A percentile compares a stretch with the other conserved stretches of the same genome.
These are phyloP conservation scores for Otocyon megalotis DNA, from an alignment of 2,113 vertebrate genomes.

Conservation along the genomic window DNA sequence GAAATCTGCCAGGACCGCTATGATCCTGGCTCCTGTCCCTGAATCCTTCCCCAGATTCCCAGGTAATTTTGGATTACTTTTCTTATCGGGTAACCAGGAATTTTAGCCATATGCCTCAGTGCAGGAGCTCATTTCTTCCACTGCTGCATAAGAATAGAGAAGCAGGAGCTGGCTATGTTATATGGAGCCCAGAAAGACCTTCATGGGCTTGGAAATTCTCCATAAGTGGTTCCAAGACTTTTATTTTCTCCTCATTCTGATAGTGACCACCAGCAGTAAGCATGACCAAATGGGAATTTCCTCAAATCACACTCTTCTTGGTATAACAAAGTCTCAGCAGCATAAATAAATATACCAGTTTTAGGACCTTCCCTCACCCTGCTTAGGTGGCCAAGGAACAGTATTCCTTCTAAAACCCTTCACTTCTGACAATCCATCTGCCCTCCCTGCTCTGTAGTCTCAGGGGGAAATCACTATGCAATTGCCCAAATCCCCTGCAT, in stretches of 20 bases:
- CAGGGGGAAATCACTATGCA: neutral
- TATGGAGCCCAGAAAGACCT: neutral
- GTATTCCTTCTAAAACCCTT: neutral
- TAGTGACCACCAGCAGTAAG: slow-evolving; percentile 25
- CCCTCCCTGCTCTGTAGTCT: neutral
- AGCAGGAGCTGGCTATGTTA: neutral
- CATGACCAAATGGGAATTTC: neutral
- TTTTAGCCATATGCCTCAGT: neutral
- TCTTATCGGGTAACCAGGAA: neutral
- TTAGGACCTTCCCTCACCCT: neutral
- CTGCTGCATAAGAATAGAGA: neutral
- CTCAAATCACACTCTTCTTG: neutral
- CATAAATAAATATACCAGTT: neutral
- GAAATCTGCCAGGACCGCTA: neutral
- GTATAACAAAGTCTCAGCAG: neutral
- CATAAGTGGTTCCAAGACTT: neutral
- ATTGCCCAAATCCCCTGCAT: neutral
- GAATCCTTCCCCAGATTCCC: neutral
- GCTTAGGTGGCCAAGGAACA: neutral
- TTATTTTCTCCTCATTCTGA: neutral
- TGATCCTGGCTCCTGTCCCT: neutral
- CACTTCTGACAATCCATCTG: neutral
- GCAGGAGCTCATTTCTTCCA: neutral
- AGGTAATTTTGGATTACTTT: neutral
- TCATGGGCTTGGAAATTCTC: neutral